phyloP scores from a whole-genome alignment of 2,888 invertebrate genomes.

The Drosophila differens region DNA sequence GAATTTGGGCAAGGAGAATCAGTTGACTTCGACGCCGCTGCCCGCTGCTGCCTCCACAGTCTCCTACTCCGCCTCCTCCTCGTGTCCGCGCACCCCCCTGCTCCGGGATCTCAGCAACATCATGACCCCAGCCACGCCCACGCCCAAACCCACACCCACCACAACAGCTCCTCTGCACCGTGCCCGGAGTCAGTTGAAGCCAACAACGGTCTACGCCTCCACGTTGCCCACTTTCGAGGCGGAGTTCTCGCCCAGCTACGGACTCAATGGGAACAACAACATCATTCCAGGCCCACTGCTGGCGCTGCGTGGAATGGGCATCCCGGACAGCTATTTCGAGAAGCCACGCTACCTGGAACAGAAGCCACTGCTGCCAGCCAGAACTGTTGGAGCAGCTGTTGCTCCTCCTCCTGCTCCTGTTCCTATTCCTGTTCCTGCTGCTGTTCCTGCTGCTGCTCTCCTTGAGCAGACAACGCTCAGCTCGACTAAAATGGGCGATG shows the following conservation, averaged over 20 bases:
- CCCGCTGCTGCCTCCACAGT: slow-evolving; percentile 34
- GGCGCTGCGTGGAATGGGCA: slow-evolving; percentile 84
- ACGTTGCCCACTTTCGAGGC: slow-evolving; percentile 84
- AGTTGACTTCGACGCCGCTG: slow-evolving; percentile 81
- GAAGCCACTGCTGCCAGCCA: slow-evolving; percentile 19
- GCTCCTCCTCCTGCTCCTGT: neutral
- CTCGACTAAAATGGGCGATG: slow-evolving; percentile 84
- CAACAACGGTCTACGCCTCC: slow-evolving; percentile 71
- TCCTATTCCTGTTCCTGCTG: neutral
- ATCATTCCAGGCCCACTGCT: slow-evolving; percentile 82
- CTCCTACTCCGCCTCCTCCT: neutral
- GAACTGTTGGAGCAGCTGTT: neutral
- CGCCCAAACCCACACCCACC: neutral
- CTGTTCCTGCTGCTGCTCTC: neutral
- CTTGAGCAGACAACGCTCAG: slow-evolving; percentile 68
- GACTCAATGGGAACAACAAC: slow-evolving; percentile 24
- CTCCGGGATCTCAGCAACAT: slow-evolving; percentile 82
- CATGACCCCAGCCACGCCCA: slow-evolving; percentile 8
- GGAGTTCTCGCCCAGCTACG: slow-evolving; percentile 83
- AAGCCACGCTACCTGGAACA: slow-evolving; percentile 83
- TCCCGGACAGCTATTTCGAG: slow-evolving; percentile 85
- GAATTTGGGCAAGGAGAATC: slow-evolving; percentile 79
- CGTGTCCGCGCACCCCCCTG: slow-evolving; percentile 31
- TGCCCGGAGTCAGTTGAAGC: neutral
- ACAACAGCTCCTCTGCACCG: neutral